A percentile compares a stretch with the other conserved stretches of the same genome.
Evolutionary conservation across 2,797 vertebrate genomes (phyloP).

Genomic region (Numenius phaeopus): DNA sequence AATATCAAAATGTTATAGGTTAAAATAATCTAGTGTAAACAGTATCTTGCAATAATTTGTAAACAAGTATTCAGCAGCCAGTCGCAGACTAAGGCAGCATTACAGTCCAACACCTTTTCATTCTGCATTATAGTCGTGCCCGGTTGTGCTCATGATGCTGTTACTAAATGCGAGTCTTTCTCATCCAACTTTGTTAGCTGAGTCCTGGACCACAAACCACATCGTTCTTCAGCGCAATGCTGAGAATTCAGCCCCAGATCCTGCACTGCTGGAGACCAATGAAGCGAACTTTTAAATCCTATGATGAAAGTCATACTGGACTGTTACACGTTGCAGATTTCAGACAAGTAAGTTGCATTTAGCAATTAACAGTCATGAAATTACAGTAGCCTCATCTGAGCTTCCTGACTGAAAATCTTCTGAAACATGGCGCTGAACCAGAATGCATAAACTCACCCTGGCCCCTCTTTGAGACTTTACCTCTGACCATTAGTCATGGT

Average conservation of each 20-base stretch:
- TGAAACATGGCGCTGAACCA: background rate
- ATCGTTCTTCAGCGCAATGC: constrained; percentile 68
- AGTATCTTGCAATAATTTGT: constrained; percentile 43
- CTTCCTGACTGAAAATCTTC: background rate
- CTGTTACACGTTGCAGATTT: constrained; percentile 78
- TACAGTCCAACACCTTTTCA: background rate
- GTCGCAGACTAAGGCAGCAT: background rate
- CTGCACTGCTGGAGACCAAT: constrained; percentile 78
- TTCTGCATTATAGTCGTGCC: background rate
- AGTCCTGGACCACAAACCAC: constrained; percentile 50
- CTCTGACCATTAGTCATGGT: background rate
- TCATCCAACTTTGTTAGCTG: constrained; percentile 39
- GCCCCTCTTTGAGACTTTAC: background rate
- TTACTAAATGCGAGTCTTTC: background rate
- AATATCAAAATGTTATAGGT: constrained; percentile 62
- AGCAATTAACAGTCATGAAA: background rate
- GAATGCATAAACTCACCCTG: background rate
- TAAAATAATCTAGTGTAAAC: constrained; percentile 63
- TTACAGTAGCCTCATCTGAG: background rate
- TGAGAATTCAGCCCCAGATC: constrained; percentile 78
- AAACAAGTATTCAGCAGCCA: constrained; percentile 31
- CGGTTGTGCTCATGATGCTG: background rate
- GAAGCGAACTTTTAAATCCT: constrained; percentile 75
- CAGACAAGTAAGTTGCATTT: constrained; percentile 76
- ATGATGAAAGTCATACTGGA: constrained; percentile 55